phyloP scores from a whole-genome alignment of 2,113 vertebrate genomes.

The Loxodonta africana region DNA sequence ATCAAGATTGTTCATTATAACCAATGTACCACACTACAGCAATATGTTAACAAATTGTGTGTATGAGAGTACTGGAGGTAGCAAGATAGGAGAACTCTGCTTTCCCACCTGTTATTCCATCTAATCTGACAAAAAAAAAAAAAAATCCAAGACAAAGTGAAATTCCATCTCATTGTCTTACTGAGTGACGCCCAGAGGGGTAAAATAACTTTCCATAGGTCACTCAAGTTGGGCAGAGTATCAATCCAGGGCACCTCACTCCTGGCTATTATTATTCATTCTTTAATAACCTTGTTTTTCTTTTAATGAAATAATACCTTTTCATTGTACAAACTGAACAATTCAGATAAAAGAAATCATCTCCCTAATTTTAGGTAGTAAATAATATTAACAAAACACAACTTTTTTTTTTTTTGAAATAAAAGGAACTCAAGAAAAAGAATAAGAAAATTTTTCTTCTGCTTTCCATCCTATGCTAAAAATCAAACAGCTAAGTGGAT shows the following conservation, averaged over 20 bases:
- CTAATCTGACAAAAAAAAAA: conserved; percentile 53
- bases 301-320: not conserved
- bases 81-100: no score
- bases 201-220: not conserved
- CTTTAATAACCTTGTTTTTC: conserved; percentile 13
- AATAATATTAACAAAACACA: conserved; percentile 22
- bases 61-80: no score
- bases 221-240: not conserved
- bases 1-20: no score
- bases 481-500: not conserved
- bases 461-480: not conserved
- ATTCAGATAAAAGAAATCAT: conserved; percentile 3
- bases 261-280: not conserved
- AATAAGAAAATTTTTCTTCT: conserved; percentile 45
- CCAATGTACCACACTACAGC: no score
- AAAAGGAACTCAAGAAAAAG: not conserved
- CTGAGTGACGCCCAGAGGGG: not conserved
- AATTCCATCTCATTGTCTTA: not conserved
- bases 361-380: not conserved
- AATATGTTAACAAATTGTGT: no score
- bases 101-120: not conserved
- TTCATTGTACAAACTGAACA: conserved; percentile 15
- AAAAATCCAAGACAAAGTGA: not conserved
- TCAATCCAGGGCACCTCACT: not conserved
- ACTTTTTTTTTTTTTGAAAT: not conserved